Evolutionary conservation across 2,113 vertebrate species (phyloP), one percentile per base, ranked within the genome.

Genomic region (Myiozetetes cayanensis): DNA sequence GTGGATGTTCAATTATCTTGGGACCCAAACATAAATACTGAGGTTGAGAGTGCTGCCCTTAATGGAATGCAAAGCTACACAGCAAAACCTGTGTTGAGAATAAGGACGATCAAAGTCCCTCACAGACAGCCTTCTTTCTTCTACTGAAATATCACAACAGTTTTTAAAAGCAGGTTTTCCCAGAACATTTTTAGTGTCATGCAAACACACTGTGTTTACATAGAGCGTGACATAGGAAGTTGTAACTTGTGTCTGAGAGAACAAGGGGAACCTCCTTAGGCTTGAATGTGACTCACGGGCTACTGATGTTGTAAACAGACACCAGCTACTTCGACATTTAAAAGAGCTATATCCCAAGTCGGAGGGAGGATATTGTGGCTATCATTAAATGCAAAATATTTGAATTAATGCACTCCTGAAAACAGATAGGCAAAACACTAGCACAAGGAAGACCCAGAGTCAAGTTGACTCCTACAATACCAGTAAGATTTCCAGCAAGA

Each of bases 151-250:
- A 23, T 19, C n/a, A 56, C 44, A 71, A 74, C 4, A 33, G 7
- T 22, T 91, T 95, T 76, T 37, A 27, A 63, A 89, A 89, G 16
- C 1, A 87, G 2, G n/a, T 80, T 79, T 79, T 66, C 43, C 31
- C 22, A 25, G 14, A 72, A 19, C 8, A 39, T 31, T 81, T 39
- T 16, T 33, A 49, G 65, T 44, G 20, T 85, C 28, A 70, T 22
- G 21, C 53, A 70, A 83, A 35, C 9, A 83, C 47, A 76, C 24
- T 53, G 30, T 62, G 17, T 47, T 47, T 55, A 25, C 16, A 46
- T 4, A 46, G 9, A 61, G 65, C 1, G 0, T 19, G 55, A 87
- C 15, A 81, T 0, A 63, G 18, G 47, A 87, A 86, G 43, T 13
- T 70, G 43, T 50, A 94, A 70, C 20, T 62, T 10, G 2, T 0